Percentiles rank a stretch among this genome's conserved stretches.
These are phyloP conservation scores for Noctua janthina DNA, from an alignment of 2,888 invertebrate genomes.

Conservation along the genomic window DNA sequence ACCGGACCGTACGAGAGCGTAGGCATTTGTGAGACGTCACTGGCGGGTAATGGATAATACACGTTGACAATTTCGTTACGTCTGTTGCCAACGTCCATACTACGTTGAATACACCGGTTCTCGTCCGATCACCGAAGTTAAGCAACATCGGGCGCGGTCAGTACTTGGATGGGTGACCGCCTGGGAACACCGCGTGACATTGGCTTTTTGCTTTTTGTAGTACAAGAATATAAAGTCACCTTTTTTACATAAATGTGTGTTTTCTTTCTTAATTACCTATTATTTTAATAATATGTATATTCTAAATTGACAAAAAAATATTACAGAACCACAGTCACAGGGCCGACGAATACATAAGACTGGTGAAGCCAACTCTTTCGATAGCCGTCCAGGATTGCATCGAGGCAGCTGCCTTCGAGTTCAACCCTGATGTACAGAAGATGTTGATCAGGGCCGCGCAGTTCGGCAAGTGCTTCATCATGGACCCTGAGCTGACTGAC, in stretches of 20 bases:
- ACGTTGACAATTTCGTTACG: background rate
- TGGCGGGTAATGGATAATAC: background rate
- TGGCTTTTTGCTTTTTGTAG: conserved; percentile 65
- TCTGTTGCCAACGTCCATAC: conserved; percentile 73
- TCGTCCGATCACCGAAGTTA: conserved; percentile 64
- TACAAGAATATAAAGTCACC: background rate
- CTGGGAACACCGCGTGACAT: conserved; percentile 81
- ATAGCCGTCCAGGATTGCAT: conserved; percentile 97
- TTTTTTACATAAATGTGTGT: background rate
- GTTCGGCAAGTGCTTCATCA: conserved; percentile 98
- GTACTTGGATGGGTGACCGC: conserved; percentile 85
- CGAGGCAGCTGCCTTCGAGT: conserved; percentile 97
- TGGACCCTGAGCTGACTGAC: conserved; percentile 92
- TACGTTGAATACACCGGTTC: conserved; percentile 84
- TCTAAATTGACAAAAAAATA: background rate
- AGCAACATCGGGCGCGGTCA: conserved; percentile 84
- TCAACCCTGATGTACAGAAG: conserved; percentile 96
- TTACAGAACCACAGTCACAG: conserved; percentile 95
- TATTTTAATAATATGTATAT: background rate
- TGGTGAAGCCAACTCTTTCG: conserved; percentile 95
- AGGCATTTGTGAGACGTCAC: background rate
- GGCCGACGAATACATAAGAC: conserved; percentile 97
- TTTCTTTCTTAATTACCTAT: background rate
- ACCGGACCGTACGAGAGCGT: background rate
- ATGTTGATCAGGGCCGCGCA: conserved; percentile 97